Evolutionary conservation across 2,113 vertebrate genomes (phyloP).

Genomic region (Poeciliopsis prolifica): DNA sequence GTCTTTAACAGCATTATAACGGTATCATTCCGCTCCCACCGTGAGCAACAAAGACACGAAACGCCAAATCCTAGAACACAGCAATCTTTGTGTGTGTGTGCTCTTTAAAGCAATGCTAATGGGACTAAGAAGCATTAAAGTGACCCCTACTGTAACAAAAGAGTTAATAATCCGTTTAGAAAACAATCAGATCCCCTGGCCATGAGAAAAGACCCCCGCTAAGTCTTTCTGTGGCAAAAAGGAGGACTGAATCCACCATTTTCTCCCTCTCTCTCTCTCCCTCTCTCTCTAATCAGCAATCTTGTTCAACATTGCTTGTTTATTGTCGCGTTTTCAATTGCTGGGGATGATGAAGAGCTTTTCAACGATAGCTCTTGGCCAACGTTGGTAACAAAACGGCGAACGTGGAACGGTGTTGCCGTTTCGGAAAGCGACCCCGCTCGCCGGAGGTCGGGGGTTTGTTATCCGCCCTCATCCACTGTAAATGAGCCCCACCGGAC

Average conservation of each 20-base stretch:
- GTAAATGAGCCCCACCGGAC: conserved; percentile 74
- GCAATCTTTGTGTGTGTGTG: conserved; percentile 52
- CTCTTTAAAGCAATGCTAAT: conserved; percentile 84
- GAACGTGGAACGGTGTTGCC: conserved; percentile 12
- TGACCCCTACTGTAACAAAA: conserved; percentile 84
- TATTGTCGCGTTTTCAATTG: conserved; percentile 64
- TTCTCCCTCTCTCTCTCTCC: conserved; percentile 39
- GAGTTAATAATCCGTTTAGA: conserved; percentile 87
- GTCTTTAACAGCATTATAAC: conserved; percentile 82
- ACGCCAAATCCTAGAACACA: conserved; percentile 77
- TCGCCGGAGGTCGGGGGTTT: conserved; percentile 62
- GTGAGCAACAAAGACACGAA: conserved; percentile 78
- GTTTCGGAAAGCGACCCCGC: conserved; percentile 54
- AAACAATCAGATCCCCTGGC: conserved; percentile 78
- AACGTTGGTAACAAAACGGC: conserved; percentile 40
- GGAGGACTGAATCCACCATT: conserved; percentile 76
- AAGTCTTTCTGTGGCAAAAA: conserved; percentile 80
- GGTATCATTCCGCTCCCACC: conserved; percentile 77
- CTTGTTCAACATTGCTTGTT: conserved; percentile 80
- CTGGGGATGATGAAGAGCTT: conserved; percentile 75
- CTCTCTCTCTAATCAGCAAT: conserved; percentile 73
- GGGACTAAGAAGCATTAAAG: conserved; percentile 83
- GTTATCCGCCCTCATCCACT: conserved; percentile 71
- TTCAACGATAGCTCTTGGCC: conserved; percentile 61
- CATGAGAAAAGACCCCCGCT: conserved; percentile 76